Percentiles rank a stretch among this genome's conserved stretches.
These are phyloP conservation scores for Leucoptera coffeella DNA, from an alignment of 2,888 invertebrate species.

Conservation along the genomic window DNA sequence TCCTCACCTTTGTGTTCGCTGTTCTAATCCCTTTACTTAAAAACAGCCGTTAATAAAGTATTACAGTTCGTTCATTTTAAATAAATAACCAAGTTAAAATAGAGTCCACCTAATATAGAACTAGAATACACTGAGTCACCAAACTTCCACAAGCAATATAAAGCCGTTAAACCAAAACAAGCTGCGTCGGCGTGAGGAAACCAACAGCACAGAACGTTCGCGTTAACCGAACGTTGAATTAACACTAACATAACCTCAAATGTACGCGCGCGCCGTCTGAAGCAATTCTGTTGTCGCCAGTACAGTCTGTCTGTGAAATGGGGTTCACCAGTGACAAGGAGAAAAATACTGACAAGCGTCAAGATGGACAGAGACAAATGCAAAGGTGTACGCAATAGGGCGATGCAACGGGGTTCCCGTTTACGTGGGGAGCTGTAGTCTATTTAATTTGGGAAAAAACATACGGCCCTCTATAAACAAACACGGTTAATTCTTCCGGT, in stretches of 20 bases:
- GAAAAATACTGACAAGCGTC: constrained; percentile 12
- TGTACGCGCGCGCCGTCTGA: constrained; percentile 34
- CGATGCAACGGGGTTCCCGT: constrained; percentile 3
- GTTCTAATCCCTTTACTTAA: too few relatives aligned
- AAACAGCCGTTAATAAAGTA: too few relatives aligned
- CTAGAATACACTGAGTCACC: too few relatives aligned
- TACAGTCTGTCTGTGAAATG: constrained; percentile 25
- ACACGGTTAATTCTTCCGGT: too few relatives aligned
- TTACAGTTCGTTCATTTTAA: too few relatives aligned
- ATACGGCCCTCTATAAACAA: too few relatives aligned
- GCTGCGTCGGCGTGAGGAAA: constrained; percentile 1
- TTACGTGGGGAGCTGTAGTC: too few relatives aligned
- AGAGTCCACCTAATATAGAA: too few relatives aligned
- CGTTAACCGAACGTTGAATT: constrained; percentile 29
- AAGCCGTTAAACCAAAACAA: constrained; percentile 8
- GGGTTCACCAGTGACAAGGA: constrained; percentile 29
- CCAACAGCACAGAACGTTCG: constrained; percentile 18
- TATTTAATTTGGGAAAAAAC: too few relatives aligned
- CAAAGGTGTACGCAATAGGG: constrained; percentile 14
- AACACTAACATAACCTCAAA: constrained; percentile 51
- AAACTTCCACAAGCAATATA: constrained; percentile 18
- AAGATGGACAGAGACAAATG: constrained; percentile 17
- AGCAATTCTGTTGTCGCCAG: constrained; percentile 41
- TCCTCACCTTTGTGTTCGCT: too few relatives aligned
- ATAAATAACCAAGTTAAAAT: too few relatives aligned